Evolutionary conservation across 53 echinoderm and acorn worm species (phyloP).

Genomic region (Luidia sarsii): DNA sequence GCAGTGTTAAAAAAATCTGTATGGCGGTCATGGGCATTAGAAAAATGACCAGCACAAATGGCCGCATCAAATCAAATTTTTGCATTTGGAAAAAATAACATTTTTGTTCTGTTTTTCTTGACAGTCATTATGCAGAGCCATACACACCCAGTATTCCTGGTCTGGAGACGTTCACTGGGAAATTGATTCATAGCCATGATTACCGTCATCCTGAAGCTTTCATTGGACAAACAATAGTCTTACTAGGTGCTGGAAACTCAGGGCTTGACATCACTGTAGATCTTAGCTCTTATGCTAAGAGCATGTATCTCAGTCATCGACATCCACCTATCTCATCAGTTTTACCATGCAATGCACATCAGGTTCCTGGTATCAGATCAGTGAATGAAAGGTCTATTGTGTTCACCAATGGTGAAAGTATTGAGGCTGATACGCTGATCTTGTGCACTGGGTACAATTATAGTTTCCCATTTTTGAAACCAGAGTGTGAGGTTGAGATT

Average conservation of each 20-base stretch:
- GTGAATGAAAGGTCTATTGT: constrained; percentile 38
- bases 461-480: constrained; percentile 73
- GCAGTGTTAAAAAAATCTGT: too few relatives aligned
- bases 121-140: constrained; percentile 82
- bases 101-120: too few relatives aligned
- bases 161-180: constrained; percentile 70
- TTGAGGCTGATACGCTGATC: constrained; percentile 65
- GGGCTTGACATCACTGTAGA: constrained; percentile 77
- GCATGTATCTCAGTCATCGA: constrained; percentile 72
- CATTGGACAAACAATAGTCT: constrained; percentile 61
- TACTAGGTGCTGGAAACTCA: constrained; percentile 80
- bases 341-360: constrained; percentile 66
- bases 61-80: too few relatives aligned
- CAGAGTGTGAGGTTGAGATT: constrained; percentile 64
- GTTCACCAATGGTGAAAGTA: constrained; percentile 60
- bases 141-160: constrained; percentile 69
- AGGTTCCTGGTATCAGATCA: constrained; percentile 57
- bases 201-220: constrained; percentile 77
- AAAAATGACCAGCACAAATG: too few relatives aligned
- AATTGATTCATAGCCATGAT: constrained; percentile 80
- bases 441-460: constrained; percentile 87
- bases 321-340: constrained; percentile 20
- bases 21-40: too few relatives aligned
- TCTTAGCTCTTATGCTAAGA: constrained; percentile 49
- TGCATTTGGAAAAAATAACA: too few relatives aligned